A percentile compares a stretch with the other conserved stretches of the same genome.
phyloP scores from a whole-genome alignment of 2,113 vertebrate genomes.

The Protobothrops flavoviridis region DNA sequence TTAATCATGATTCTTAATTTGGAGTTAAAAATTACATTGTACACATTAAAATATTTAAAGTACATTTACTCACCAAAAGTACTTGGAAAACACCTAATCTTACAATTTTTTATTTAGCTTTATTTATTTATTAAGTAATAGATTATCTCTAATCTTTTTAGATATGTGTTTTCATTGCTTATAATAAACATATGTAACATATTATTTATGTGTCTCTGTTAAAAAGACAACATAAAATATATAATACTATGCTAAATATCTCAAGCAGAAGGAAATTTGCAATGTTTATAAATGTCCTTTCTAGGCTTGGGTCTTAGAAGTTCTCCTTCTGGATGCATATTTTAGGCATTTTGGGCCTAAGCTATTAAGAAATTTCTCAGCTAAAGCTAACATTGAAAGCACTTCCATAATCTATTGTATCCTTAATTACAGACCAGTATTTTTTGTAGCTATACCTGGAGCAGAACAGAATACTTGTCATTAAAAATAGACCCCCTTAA shows the following conservation, averaged over 20 bases:
- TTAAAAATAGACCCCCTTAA: not conserved
- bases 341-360: not conserved
- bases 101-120: not conserved
- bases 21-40: not conserved
- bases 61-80: constrained; percentile 20
- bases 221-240: not conserved
- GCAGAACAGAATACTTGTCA: not conserved
- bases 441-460: not conserved
- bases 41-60: constrained; percentile 1
- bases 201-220: constrained; percentile 25
- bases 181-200: constrained; percentile 25
- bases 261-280: not conserved
- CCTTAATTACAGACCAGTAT: not conserved
- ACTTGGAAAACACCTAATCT: constrained; percentile 24
- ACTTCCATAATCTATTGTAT: not conserved
- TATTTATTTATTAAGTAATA: not conserved
- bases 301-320: not conserved
- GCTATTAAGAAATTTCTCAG: not conserved
- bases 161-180: constrained; percentile 32
- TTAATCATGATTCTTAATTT: not conserved
- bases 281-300: not conserved
- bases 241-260: not conserved
- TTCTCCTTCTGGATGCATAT: not conserved
- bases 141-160: constrained; percentile 13
- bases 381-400: not conserved